Base-by-base conservation (phyloP, 2,888 invertebrate genomes). In the Cryptosula pallasiana region DNA sequence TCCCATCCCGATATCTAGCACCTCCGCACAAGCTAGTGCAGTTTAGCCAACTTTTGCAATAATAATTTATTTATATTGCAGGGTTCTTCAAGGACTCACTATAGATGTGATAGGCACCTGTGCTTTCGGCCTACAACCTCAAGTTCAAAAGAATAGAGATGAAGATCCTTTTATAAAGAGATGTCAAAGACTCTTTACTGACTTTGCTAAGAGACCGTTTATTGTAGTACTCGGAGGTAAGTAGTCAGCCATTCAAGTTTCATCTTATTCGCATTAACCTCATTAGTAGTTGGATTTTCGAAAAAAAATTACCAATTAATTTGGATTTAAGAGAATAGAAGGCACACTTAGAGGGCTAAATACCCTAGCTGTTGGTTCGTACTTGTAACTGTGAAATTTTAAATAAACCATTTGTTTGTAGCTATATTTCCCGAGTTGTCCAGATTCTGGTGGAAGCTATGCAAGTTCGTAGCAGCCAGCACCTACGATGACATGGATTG, bases 21-120 rank as follows among this genome's bases (percentile, higher is more conserved):
- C n/a, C n/a, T n/a, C n/a, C n/a, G n/a, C n/a, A n/a, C n/a, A n/a
- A n/a, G n/a, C n/a, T n/a, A n/a, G n/a, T n/a, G n/a, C n/a, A n/a
- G n/a, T n/a, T n/a, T n/a, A n/a, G n/a, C n/a, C n/a, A n/a, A n/a
- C n/a, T n/a, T n/a, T n/a, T n/a, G n/a, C n/a, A n/a, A n/a, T n/a
- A n/a, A n/a, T n/a, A n/a, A n/a, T n/a, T n/a, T n/a, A n/a, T n/a
- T n/a, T n/a, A n/a, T n/a, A n/a, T 76, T 75, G 1, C 77, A 83
- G 82, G 34, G 71, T 83, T 0, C 86, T 85, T 73, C 86, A 87
- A 77, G 83, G 86, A 1, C 79, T 87, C 29, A 87, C 88, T 0
- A 81, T 88, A 74, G 87, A 87, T 73, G 84, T 87, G 0, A 88
- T 88, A 71, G 83, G 84, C 9, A 81, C 85, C 29, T 85, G 86